Conservation (phyloP, 2,113 vertebrate species). For the Zingel zingel region DNA sequence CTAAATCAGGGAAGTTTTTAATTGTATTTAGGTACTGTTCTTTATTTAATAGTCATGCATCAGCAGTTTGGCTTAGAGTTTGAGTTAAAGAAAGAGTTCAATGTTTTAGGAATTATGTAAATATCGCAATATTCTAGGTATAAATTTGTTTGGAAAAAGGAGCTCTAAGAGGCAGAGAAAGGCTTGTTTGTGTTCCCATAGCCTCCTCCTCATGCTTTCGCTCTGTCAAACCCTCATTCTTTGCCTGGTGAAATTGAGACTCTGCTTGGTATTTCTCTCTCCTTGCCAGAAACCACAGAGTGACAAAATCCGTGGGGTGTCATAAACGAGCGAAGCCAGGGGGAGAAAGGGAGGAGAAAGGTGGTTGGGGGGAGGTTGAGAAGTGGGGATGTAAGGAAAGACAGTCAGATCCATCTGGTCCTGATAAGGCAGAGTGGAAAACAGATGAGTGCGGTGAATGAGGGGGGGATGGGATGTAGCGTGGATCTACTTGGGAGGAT, state of each 20-base stretch:
- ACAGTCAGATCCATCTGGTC: constrained; percentile 90
- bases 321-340: constrained; percentile 83
- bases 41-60: not conserved
- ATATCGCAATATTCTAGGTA: not conserved
- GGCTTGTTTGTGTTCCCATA: constrained; percentile 67
- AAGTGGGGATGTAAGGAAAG: constrained; percentile 87
- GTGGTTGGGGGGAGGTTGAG: constrained; percentile 43
- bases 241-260: constrained; percentile 87
- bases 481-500: constrained; percentile 71
- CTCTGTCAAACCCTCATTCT: constrained; percentile 66
- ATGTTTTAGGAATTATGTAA: not conserved
- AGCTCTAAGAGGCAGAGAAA: constrained; percentile 53
- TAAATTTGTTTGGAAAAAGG: constrained; percentile 12
- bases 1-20: not conserved
- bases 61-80: not conserved
- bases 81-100: not conserved
- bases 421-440: constrained; percentile 91
- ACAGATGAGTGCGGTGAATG: constrained; percentile 88
- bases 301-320: constrained; percentile 95
- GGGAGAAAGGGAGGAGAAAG: constrained; percentile 64
- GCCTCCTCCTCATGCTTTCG: constrained; percentile 78
- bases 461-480: constrained; percentile 75
- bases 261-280: constrained; percentile 87
- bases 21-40: not conserved
- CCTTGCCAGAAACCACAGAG: constrained; percentile 92